Evolutionary conservation across 2,113 vertebrate genomes (phyloP).

Genomic region (Oriolus oriolus): DNA sequence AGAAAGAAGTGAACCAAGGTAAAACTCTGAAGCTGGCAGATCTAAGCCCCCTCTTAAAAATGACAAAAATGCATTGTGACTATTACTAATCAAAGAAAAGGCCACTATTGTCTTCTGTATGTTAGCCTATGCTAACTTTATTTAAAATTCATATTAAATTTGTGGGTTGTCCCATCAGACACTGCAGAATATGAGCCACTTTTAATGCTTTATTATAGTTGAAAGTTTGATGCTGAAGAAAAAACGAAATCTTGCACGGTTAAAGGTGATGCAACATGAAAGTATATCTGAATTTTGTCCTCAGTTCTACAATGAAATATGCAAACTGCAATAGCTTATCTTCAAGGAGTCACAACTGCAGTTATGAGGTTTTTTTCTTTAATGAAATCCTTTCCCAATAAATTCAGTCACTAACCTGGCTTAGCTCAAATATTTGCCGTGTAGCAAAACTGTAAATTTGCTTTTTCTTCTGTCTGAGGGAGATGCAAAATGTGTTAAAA

Average conservation of each 20-base stretch:
- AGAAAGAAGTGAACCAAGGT: not conserved
- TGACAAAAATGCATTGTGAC: not conserved
- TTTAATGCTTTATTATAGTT: not conserved
- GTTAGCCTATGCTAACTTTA: not conserved
- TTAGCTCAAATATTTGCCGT: conserved; percentile 11
- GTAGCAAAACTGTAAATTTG: not conserved
- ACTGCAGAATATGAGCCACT: not conserved
- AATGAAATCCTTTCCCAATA: not conserved
- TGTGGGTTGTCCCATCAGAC: not conserved
- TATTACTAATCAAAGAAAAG: not conserved
- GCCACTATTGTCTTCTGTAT: not conserved
- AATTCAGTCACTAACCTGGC: not conserved
- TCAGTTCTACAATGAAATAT: not conserved
- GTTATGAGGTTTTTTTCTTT: not conserved
- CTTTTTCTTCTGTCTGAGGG: not conserved
- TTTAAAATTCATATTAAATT: not conserved
- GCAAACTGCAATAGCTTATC: not conserved
- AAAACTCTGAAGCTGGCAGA: not conserved
- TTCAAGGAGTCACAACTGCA: not conserved
- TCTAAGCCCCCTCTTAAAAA: not conserved
- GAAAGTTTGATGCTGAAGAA: not conserved
- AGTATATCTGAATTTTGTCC: not conserved
- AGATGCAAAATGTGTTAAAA: not conserved
- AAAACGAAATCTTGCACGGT: not conserved
- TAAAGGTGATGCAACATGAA: not conserved